phyloP scores from a whole-genome alignment of 92 coral and sea anemone genomes.

The Porites evermanni region DNA sequence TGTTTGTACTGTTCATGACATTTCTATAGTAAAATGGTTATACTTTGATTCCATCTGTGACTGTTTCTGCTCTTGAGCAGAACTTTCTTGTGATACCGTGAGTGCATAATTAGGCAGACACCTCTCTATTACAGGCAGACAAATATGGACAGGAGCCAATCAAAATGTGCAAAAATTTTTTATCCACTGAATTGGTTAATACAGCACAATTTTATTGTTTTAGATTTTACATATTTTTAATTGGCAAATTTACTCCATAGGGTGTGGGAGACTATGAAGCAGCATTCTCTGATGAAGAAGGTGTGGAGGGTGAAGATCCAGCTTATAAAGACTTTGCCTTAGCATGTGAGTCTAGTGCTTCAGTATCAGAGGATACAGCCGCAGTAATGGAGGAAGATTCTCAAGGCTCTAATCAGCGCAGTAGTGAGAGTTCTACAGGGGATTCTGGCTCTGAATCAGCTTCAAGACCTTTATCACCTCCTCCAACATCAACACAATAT shows the following conservation, averaged over 20 bases:
- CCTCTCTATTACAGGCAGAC: too few relatives aligned
- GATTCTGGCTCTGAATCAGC: constrained; percentile 44
- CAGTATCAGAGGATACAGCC: not conserved
- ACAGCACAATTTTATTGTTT: too few relatives aligned
- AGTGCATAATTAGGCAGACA: too few relatives aligned
- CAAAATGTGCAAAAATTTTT: too few relatives aligned
- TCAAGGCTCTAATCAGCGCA: not conserved
- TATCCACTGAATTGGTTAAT: not conserved
- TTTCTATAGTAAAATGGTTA: too few relatives aligned
- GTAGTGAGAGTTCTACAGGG: constrained; percentile 40
- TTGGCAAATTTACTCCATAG: constrained; percentile 10
- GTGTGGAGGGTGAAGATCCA: constrained; percentile 8
- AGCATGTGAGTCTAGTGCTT: not conserved
- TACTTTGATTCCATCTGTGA: too few relatives aligned
- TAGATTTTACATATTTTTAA: too few relatives aligned
- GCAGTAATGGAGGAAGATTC: not conserved
- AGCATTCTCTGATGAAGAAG: constrained; percentile 88
- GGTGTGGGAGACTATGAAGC: constrained; percentile 79
- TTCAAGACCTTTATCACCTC: constrained; percentile 50
- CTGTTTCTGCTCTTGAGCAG: too few relatives aligned
- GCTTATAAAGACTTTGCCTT: not conserved
- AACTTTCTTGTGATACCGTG: too few relatives aligned
- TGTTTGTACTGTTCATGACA: too few relatives aligned
- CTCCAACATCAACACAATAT: constrained; percentile 36
- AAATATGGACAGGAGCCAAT: too few relatives aligned